These are phyloP conservation scores for Haemorhous mexicanus DNA, from an alignment of 2,113 vertebrate species.

Conservation along the genomic window DNA sequence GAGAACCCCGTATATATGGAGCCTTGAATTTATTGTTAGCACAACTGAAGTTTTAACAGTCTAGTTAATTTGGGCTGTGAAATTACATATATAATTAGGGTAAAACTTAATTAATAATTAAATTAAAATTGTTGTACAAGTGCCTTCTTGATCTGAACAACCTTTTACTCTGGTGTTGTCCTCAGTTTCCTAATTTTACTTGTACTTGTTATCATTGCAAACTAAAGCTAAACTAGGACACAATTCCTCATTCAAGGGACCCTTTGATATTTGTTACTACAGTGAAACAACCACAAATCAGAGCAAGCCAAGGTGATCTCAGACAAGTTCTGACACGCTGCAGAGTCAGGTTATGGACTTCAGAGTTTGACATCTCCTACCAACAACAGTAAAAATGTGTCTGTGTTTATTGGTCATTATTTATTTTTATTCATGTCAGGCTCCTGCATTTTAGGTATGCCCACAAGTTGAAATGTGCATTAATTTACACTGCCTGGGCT, in stretches of 20 bases:
- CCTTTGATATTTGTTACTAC: neutral
- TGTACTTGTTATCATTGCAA: neutral
- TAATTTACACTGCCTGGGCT: neutral
- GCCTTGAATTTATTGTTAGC: neutral
- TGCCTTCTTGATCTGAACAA: rapidly evolving
- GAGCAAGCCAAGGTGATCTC: neutral
- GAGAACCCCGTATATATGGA: neutral
- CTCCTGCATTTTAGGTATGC: neutral
- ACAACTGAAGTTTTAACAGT: neutral
- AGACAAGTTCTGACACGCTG: neutral
- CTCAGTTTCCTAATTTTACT: neutral
- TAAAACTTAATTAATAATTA: neutral
- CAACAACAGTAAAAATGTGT: neutral
- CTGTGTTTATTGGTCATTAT: neutral
- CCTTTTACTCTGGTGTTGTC: neutral
- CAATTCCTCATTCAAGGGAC: neutral
- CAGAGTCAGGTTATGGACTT: neutral
- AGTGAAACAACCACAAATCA: neutral
- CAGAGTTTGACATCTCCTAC: neutral
- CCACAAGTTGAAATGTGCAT: neutral
- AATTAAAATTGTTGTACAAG: neutral
- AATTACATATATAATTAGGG: neutral
- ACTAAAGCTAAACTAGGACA: neutral
- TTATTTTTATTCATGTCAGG: neutral
- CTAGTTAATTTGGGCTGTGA: neutral